Percentiles rank a stretch among this genome's conserved stretches.
Evolutionary conservation across 1,140 invertebrate genomes (phyloP).

Genomic region (Cherax destructor): DNA sequence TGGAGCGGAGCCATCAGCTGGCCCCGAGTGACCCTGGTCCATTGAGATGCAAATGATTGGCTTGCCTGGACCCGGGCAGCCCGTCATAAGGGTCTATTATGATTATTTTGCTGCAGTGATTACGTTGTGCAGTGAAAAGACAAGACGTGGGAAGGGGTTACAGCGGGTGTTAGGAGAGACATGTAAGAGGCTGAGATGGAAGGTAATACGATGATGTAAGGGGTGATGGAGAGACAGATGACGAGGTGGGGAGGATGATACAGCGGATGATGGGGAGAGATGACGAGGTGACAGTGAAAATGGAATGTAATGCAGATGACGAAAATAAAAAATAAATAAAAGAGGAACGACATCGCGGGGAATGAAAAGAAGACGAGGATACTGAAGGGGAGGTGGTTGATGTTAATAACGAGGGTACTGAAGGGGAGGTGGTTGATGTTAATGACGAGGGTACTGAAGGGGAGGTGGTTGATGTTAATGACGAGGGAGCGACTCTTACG

Average conservation of each 20-base stretch:
- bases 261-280: neutral
- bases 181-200: too few relatives aligned
- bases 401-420: neutral
- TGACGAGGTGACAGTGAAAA: neutral
- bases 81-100: neutral
- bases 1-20: too few relatives aligned
- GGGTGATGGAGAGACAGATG: too few relatives aligned
- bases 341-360: neutral
- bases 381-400: neutral
- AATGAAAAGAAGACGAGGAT: neutral
- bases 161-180: too few relatives aligned
- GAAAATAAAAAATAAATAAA: neutral
- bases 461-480: neutral
- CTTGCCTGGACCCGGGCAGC: neutral
- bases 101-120: neutral
- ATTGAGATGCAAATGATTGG: neutral
- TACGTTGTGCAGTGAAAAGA: neutral
- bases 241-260: neutral
- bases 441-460: neutral
- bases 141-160: too few relatives aligned
- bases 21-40: too few relatives aligned
- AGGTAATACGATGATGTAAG: too few relatives aligned
- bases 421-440: neutral
- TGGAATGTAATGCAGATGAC: neutral
- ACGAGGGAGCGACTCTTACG: neutral